Conservation (phyloP, 2,888 invertebrate species). For the Nesidiocoris tenuis region DNA sequence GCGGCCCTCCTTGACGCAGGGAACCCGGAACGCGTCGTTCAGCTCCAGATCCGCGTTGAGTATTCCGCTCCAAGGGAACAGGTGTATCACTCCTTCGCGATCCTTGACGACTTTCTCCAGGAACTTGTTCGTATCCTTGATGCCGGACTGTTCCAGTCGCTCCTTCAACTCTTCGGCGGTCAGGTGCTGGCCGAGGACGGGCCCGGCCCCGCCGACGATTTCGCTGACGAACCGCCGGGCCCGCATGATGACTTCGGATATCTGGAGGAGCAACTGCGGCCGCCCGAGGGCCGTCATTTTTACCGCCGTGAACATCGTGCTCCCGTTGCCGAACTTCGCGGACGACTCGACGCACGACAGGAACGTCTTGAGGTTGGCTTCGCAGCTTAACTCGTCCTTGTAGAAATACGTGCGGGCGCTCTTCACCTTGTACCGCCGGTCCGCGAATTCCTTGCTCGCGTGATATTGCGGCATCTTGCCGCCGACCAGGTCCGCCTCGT, state of each 20-base stretch:
- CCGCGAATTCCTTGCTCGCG: slow-evolving; percentile 88
- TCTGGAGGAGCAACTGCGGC: slow-evolving; percentile 91
- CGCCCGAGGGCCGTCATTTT: slow-evolving; percentile 96
- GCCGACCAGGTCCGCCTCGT: slow-evolving; percentile 60
- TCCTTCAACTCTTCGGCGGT: slow-evolving; percentile 82
- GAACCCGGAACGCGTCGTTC: slow-evolving; percentile 89
- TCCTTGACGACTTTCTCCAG: slow-evolving; percentile 88
- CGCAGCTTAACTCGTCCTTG: slow-evolving; percentile 95
- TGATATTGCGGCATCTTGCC: slow-evolving; percentile 76
- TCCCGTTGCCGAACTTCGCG: slow-evolving; percentile 83
- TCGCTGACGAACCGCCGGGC: slow-evolving; percentile 92
- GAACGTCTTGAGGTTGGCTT: slow-evolving; percentile 94
- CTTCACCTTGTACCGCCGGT: slow-evolving; percentile 88
- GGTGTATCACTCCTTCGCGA: slow-evolving; percentile 90
- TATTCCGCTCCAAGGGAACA: slow-evolving; percentile 97
- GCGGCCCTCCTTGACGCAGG: slow-evolving; percentile 87
- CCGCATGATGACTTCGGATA: slow-evolving; percentile 95
- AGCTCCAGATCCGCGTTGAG: slow-evolving; percentile 89
- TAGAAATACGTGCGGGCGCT: slow-evolving; percentile 98
- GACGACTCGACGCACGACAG: slow-evolving; percentile 92
- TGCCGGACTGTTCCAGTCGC: slow-evolving; percentile 71
- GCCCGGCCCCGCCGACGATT: slow-evolving; percentile 72
- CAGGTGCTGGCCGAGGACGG: slow-evolving; percentile 82
- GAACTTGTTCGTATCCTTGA: slow-evolving; percentile 78
- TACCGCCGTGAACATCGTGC: slow-evolving; percentile 93